These are phyloP conservation scores for Stigmatopora argus DNA, from an alignment of 2,113 vertebrate species.

Conservation along the genomic window DNA sequence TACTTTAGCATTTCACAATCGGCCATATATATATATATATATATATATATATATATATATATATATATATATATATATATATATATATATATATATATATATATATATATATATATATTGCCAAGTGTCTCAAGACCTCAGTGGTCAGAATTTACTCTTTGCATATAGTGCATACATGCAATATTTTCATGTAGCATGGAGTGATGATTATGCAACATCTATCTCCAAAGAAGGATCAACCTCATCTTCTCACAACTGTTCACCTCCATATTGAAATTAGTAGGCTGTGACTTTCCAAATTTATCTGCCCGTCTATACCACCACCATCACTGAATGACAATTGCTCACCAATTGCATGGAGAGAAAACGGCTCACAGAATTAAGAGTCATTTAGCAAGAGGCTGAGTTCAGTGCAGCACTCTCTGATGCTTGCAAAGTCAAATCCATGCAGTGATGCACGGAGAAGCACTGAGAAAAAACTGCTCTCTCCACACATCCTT, in stretches of 20 bases:
- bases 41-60: neutral
- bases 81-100: neutral
- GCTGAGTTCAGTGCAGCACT: constrained; percentile 43
- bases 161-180: neutral
- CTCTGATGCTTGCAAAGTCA: constrained; percentile 46
- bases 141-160: neutral
- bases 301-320: constrained; percentile 14
- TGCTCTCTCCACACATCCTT: constrained; percentile 27
- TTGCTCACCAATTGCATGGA: constrained; percentile 36
- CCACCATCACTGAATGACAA: constrained; percentile 59
- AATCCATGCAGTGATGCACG: constrained; percentile 30
- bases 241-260: constrained; percentile 40
- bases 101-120: neutral
- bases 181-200: neutral
- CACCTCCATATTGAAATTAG: constrained; percentile 55
- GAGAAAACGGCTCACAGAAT: constrained; percentile 55
- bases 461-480: constrained; percentile 20
- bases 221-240: too few relatives aligned
- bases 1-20: neutral
- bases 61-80: neutral
- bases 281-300: constrained; percentile 36
- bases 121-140: neutral
- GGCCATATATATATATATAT: neutral
- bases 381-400: constrained; percentile 63
- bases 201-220: neutral